Percentiles rank a stretch among this genome's conserved stretches.
Conservation (phyloP, 1,140 invertebrate genomes). For the Ceratina japonica region DNA sequence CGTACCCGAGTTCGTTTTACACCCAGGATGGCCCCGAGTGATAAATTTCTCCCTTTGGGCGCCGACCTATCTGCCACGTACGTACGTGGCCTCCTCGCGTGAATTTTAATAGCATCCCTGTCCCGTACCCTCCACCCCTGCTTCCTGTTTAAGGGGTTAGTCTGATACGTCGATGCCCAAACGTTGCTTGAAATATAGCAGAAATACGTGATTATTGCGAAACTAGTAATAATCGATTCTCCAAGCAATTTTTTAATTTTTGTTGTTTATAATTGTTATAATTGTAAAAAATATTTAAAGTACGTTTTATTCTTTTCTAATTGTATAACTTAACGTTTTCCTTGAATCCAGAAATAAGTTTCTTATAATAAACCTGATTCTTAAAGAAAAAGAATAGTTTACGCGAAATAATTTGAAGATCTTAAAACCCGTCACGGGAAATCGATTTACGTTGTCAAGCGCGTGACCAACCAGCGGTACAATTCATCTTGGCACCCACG, state of each 20-base stretch:
- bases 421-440: neutral
- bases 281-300: too few relatives aligned
- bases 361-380: too few relatives aligned
- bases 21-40: conserved; percentile 8
- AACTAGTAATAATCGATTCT: neutral
- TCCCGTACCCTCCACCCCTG: neutral
- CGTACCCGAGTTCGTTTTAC: neutral
- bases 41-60: conserved; percentile 43
- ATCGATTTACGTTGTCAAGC: conserved; percentile 2
- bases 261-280: too few relatives aligned
- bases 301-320: too few relatives aligned
- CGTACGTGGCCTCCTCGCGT: conserved; percentile 27
- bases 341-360: too few relatives aligned
- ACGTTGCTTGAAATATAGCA: neutral
- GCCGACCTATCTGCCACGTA: conserved; percentile 11
- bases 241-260: too few relatives aligned
- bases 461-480: neutral
- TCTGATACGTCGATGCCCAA: conserved; percentile 1
- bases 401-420: neutral
- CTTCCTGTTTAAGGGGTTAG: neutral
- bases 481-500: conserved; percentile 9
- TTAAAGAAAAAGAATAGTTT: too few relatives aligned
- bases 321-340: too few relatives aligned
- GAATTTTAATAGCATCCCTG: conserved; percentile 38
- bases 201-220: neutral